Evolutionary conservation across 2,888 invertebrate genomes (phyloP).

Genomic region (Lochmaea capreae): DNA sequence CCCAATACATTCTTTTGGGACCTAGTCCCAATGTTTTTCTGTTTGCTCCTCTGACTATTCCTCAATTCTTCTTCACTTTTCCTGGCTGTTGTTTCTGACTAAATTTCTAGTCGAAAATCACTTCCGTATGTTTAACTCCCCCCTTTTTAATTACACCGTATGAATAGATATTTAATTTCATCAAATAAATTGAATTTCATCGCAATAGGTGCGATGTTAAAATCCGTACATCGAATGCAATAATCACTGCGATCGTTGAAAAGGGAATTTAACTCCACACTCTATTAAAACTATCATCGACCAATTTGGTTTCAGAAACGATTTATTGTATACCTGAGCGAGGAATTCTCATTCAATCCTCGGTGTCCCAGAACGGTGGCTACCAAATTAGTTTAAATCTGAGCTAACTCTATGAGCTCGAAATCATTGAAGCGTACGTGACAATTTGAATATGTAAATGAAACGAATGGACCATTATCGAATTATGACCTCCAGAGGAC

Average conservation of each 20-base stretch:
- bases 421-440: slow-evolving; percentile 30
- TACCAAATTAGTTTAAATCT: slow-evolving; percentile 37
- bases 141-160: too few relatives aligned
- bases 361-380: slow-evolving; percentile 25
- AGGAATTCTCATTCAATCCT: slow-evolving; percentile 1
- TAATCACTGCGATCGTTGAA: not conserved
- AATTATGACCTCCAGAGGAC: slow-evolving; percentile 23
- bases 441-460: slow-evolving; percentile 46
- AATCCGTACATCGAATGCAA: not conserved
- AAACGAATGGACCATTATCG: slow-evolving; percentile 30
- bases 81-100: too few relatives aligned
- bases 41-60: too few relatives aligned
- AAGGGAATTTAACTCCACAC: not conserved
- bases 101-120: too few relatives aligned
- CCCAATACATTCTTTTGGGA: too few relatives aligned
- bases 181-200: not conserved
- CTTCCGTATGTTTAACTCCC: too few relatives aligned
- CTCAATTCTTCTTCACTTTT: too few relatives aligned
- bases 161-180: too few relatives aligned
- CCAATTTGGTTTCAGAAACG: not conserved
- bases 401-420: slow-evolving; percentile 30
- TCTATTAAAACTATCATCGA: not conserved
- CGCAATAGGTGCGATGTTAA: not conserved
- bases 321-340: slow-evolving; percentile 1
- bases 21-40: too few relatives aligned